Conservation (phyloP, 1,140 invertebrate species). For the Lycorma delicatula region DNA sequence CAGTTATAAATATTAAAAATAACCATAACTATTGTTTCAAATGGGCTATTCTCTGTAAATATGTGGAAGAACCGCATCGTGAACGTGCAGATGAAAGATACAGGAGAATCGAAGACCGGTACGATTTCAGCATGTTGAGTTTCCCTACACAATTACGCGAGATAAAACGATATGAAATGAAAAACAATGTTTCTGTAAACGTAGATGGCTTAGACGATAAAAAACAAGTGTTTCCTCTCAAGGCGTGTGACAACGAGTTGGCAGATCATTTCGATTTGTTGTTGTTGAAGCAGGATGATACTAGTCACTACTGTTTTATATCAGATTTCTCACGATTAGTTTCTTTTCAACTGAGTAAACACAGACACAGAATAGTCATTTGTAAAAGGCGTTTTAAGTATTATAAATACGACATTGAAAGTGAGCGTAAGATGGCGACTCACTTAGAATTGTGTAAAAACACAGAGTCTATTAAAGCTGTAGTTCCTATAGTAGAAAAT, state of each 20-base stretch:
- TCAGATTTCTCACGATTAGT: neutral
- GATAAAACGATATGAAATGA: constrained; percentile 1
- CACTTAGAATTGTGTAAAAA: no score
- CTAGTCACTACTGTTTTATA: constrained; percentile 1
- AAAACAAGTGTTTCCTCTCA: neutral
- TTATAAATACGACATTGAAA: no score
- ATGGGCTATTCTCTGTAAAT: neutral
- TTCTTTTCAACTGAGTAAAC: neutral
- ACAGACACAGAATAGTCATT: no score
- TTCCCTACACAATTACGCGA: neutral
- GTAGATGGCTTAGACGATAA: constrained; percentile 1
- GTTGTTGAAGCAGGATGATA: neutral
- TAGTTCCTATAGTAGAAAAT: no score
- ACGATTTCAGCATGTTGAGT: neutral
- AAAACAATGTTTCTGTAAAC: neutral
- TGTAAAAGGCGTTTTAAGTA: no score
- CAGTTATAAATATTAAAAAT: constrained; percentile 1
- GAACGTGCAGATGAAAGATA: neutral
- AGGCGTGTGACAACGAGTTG: neutral
- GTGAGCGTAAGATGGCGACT: no score
- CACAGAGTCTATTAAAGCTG: no score
- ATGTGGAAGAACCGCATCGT: neutral
- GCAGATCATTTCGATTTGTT: constrained; percentile 7
- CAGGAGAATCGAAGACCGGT: neutral
- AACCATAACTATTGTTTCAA: neutral